Conservation (phyloP, 2,888 invertebrate species). For the Pollenia angustigena region DNA sequence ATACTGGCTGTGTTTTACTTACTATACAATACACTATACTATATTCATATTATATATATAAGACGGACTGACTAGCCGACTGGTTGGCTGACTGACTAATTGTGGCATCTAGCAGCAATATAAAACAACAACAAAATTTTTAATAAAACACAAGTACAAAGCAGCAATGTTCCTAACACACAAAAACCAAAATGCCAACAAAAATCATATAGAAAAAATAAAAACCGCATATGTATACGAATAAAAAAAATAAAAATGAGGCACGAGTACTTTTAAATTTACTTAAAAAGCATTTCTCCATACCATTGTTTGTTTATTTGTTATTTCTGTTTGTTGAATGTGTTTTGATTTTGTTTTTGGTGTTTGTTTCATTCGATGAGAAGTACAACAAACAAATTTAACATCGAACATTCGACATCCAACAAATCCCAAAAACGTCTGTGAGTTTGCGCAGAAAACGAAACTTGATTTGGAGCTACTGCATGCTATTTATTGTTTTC, state of each 20-base stretch:
- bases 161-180: conserved; percentile 59
- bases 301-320: conserved; percentile 52
- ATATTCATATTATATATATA: conserved; percentile 25
- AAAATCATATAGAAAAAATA: conserved; percentile 26
- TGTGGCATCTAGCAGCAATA: conserved; percentile 49
- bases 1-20: conserved; percentile 55
- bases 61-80: conserved; percentile 18
- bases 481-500: conserved; percentile 53
- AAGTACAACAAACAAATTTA: conserved; percentile 46
- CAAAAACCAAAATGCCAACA: conserved; percentile 47
- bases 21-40: conserved; percentile 38
- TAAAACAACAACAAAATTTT: conserved; percentile 6
- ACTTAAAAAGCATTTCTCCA: conserved; percentile 39
- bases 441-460: conserved; percentile 71
- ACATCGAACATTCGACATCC: conserved; percentile 60
- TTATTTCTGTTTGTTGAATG: neutral
- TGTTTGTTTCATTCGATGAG: conserved; percentile 60
- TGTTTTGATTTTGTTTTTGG: conserved; percentile 16
- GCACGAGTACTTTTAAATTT: conserved; percentile 66
- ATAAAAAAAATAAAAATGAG: conserved; percentile 55
- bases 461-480: conserved; percentile 69
- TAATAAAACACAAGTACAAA: neutral
- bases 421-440: conserved; percentile 61
- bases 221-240: conserved; percentile 66
- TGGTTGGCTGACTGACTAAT: conserved; percentile 42